Evolutionary conservation across 1,140 invertebrate species (phyloP).

Genomic region (Colletes gigas): DNA sequence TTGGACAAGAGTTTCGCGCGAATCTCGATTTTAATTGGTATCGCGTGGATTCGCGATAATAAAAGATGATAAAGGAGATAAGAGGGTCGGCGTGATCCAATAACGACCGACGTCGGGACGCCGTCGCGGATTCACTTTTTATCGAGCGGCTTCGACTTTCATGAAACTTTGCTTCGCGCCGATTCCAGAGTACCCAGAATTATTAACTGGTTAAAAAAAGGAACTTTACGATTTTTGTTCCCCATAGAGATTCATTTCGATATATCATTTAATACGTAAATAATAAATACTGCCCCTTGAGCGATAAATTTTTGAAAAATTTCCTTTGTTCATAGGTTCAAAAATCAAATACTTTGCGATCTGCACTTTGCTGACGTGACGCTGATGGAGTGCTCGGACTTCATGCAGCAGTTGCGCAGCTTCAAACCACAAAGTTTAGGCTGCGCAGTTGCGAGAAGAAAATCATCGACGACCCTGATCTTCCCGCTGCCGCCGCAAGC

Average conservation of each 20-base stretch:
- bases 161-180: constrained; percentile 25
- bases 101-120: constrained; percentile 31
- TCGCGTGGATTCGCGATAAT: constrained; percentile 39
- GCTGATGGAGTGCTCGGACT: constrained; percentile 97
- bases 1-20: not conserved
- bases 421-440: constrained; percentile 97
- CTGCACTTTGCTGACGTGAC: constrained; percentile 96
- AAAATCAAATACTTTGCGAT: constrained; percentile 94
- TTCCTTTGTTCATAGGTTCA: constrained; percentile 81
- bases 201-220: too few species aligned
- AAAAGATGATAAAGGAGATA: constrained; percentile 31
- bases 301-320: too few species aligned
- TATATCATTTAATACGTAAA: too few species aligned
- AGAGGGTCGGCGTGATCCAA: constrained; percentile 36
- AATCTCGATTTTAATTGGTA: constrained; percentile 49
- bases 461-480: constrained; percentile 95
- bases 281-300: too few species aligned
- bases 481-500: constrained; percentile 96
- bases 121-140: constrained; percentile 38
- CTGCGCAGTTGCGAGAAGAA: constrained; percentile 94
- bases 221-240: too few species aligned
- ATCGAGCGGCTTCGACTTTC: constrained; percentile 34
- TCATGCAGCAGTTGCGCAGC: constrained; percentile 96
- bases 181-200: constrained; percentile 19
- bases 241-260: too few species aligned